Evolutionary conservation across 2,113 vertebrate genomes (phyloP).

Genomic region (Barbus barbus): DNA sequence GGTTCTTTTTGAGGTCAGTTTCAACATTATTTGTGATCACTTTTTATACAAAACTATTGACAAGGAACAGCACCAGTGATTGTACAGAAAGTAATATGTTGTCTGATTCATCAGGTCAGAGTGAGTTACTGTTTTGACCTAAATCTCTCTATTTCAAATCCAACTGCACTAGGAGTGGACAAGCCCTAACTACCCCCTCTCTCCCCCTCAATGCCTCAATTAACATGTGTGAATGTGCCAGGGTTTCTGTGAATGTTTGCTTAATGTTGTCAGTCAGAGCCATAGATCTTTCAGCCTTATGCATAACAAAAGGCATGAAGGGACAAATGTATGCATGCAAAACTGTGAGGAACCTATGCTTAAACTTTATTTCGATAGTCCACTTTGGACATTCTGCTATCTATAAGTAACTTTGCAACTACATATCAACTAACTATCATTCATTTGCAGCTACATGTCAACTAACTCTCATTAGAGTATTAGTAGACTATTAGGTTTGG

Average conservation of each 20-base stretch:
- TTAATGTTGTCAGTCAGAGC: constrained; percentile 24
- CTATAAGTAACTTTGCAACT: too few relatives aligned
- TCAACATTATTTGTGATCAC: not conserved
- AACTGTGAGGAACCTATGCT: constrained; percentile 18
- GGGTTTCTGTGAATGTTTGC: constrained; percentile 48
- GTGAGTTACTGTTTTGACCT: too few relatives aligned
- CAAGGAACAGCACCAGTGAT: not conserved
- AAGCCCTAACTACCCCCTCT: not conserved
- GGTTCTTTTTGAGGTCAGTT: not conserved
- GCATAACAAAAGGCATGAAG: constrained; percentile 51
- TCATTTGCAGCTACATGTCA: too few relatives aligned
- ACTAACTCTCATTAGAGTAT: too few relatives aligned
- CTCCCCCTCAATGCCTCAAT: constrained; percentile 25
- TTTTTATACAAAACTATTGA: not conserved
- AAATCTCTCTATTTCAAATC: constrained; percentile 5
- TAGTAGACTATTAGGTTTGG: too few relatives aligned
- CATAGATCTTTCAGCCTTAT: constrained; percentile 19
- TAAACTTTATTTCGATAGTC: too few relatives aligned
- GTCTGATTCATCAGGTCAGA: not conserved
- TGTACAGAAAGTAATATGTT: not conserved
- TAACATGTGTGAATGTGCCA: constrained; percentile 54
- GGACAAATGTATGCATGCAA: constrained; percentile 26
- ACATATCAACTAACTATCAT: too few relatives aligned
- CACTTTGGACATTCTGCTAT: too few relatives aligned
- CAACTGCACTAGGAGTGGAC: not conserved